Evolutionary conservation across 2,797 vertebrate genomes (phyloP), one percentile per base, ranked within the genome.

Genomic region (Myotis daubentonii): DNA sequence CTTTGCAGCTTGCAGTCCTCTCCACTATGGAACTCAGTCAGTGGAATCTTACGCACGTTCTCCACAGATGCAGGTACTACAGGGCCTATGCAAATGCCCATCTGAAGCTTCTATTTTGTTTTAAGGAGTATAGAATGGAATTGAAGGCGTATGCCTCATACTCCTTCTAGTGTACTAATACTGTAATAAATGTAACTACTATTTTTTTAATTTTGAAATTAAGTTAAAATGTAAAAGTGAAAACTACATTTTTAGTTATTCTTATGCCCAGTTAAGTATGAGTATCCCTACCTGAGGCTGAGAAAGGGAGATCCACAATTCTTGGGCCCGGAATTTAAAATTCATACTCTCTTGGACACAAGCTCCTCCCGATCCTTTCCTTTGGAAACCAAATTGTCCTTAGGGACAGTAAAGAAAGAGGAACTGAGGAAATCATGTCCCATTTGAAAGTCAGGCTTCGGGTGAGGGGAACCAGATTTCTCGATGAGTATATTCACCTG

Each of bases 301-400:
- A 82, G 57, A 75, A 80, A 82, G 51, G 70, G 71, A 62, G 30
- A 53, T n/a, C 36, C 28, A 74, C 84, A 71, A 92, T 51, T 78
- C 76, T 66, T 49, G 6, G 62, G 33, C 22, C 55, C 60, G 33
- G 44, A 93, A 74, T 76, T 95, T 51, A 89, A 74, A 94, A 49
- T 44, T 30, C 49, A 66, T 13, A 25, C 9, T 17, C 25, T 33
- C 60, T 6, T n/a, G 11, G 49, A 19, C 44, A 8, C 20, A 71
- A 47, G 60, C 12, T n/a, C 23, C 8, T n/a, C 36, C 15, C 25
- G 20, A 51, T 30, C 49, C 10, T 36, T 91, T 94, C 87, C 22
- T 66, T 94, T 81, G 38, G 44, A 93, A 93, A 89, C 44, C 74
- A 87, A 86, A 79, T 7, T 44, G 38, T 90, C 65, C 87, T 68